Base-by-base conservation (phyloP, 30 jellyfish, hydroid and myxozoan species). In the Haliclystus octoradiatus region DNA sequence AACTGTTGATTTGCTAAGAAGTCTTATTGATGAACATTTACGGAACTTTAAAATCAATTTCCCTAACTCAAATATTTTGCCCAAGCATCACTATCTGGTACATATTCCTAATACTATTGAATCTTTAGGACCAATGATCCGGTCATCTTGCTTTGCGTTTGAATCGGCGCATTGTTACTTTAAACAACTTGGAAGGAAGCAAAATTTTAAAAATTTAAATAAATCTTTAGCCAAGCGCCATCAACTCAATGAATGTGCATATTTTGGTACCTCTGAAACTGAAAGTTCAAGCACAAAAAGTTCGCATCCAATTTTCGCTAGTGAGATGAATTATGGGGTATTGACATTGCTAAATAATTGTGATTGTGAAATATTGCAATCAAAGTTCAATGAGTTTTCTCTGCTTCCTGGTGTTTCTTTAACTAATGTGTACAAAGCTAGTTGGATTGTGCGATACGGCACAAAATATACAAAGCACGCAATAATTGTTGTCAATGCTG, bases 281-380 rank as follows among this genome's bases (percentile, higher is more conserved):
- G 50, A 47, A 2, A 50, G 78, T 24, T 22, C 30, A 22, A n/a
- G n/a, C n/a, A n/a, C n/a, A n/a, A n/a, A n/a, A n/a, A n/a, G n/a
- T n/a, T 52, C 82, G 12, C 82, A 71, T 57, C 82, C 82, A 57
- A 74, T 51, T 30, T 71, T 71, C 40, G 52, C 82, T 12, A 57
- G 75, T 24, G 75, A 71, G 34, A 26, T 63, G 23, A 57, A 71
- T n/a, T 33, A 27, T 51, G 82, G 82, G 23, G 82, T 71, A n/a
- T 34, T 71, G 61, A 57, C n/a, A n/a, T n/a, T n/a, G n/a, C n/a
- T n/a, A n/a, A n/a, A n/a, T n/a, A n/a, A n/a, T n/a, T n/a, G n/a
- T n/a, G n/a, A n/a, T n/a, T n/a, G n/a, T n/a, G n/a, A n/a, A n/a
- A n/a, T n/a, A n/a, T n/a, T n/a, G n/a, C n/a, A n/a, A n/a, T n/a